These are phyloP conservation scores for Tribolium freemani DNA, from an alignment of 2,888 invertebrate species.

Conservation along the genomic window DNA sequence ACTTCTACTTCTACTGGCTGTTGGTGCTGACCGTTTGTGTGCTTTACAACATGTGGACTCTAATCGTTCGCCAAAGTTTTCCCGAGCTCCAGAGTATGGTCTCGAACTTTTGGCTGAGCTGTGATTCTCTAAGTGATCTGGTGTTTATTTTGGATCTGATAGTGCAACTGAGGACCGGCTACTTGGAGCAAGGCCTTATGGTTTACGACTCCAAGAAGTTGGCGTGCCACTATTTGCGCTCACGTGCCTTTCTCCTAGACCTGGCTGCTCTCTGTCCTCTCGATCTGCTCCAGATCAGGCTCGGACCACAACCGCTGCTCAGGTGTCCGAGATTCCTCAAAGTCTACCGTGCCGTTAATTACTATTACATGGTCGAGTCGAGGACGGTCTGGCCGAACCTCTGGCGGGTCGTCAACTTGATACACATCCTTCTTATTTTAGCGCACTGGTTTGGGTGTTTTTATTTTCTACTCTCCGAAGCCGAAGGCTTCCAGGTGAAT, in stretches of 20 bases:
- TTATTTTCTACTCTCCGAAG: constrained; percentile 94
- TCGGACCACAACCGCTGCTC: constrained; percentile 86
- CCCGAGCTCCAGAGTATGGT: constrained; percentile 82
- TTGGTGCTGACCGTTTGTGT: constrained; percentile 90
- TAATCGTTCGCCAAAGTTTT: constrained; percentile 95
- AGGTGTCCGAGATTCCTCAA: constrained; percentile 91
- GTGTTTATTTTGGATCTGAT: constrained; percentile 90
- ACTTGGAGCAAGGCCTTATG: constrained; percentile 95
- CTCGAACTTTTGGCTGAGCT: constrained; percentile 83
- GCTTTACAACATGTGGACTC: constrained; percentile 95
- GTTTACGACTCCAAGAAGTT: constrained; percentile 93
- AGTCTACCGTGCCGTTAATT: constrained; percentile 92
- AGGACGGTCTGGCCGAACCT: constrained; percentile 96
- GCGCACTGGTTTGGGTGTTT: constrained; percentile 99
- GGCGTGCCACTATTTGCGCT: constrained; percentile 89
- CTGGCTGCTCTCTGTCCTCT: constrained; percentile 86
- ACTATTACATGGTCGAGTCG: constrained; percentile 97
- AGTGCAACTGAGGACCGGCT: constrained; percentile 94
- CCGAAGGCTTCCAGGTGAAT: constrained; percentile 84
- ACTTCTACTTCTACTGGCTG: constrained; percentile 96
- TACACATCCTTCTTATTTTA: constrained; percentile 93
- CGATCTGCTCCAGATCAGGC: constrained; percentile 87
- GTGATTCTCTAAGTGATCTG: constrained; percentile 89
- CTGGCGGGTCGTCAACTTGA: constrained; percentile 94
- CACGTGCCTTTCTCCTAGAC: constrained; percentile 88